Evolutionary conservation across 2,797 vertebrate species (phyloP).

Genomic region (Danionella dracula): DNA sequence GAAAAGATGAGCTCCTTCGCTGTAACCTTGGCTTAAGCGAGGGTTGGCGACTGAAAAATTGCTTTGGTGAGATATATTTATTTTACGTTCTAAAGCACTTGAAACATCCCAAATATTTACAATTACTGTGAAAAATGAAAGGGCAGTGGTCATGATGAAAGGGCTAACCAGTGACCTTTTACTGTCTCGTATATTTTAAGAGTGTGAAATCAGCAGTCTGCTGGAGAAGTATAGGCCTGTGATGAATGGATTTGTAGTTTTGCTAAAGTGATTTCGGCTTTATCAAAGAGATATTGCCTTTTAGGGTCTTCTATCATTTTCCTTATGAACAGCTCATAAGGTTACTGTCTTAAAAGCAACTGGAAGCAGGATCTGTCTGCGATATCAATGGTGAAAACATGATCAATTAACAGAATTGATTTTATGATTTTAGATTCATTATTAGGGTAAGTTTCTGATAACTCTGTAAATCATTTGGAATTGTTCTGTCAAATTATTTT

Average conservation of each 20-base stretch:
- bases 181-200: slow-evolving; percentile 31
- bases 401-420: too few species aligned
- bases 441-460: too few species aligned
- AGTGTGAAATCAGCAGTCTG: slow-evolving; percentile 43
- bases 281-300: slow-evolving; percentile 13
- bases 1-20: slow-evolving; percentile 9
- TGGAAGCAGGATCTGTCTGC: neutral
- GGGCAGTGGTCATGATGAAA: slow-evolving; percentile 32
- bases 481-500: too few species aligned
- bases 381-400: too few species aligned
- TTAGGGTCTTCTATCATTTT: slow-evolving; percentile 10
- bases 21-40: slow-evolving; percentile 45
- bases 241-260: slow-evolving; percentile 48
- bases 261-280: slow-evolving; percentile 39
- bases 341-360: neutral
- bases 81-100: slow-evolving; percentile 3
- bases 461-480: too few species aligned
- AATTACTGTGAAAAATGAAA: slow-evolving; percentile 33
- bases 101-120: slow-evolving; percentile 49
- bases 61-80: neutral
- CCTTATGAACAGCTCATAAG: neutral
- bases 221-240: slow-evolving; percentile 32
- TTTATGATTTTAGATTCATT: too few species aligned
- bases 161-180: slow-evolving; percentile 24
- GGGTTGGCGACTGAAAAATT: slow-evolving; percentile 23